Evolutionary conservation across 2,113 vertebrate genomes (phyloP).

Genomic region (Terrapene triunguis): DNA sequence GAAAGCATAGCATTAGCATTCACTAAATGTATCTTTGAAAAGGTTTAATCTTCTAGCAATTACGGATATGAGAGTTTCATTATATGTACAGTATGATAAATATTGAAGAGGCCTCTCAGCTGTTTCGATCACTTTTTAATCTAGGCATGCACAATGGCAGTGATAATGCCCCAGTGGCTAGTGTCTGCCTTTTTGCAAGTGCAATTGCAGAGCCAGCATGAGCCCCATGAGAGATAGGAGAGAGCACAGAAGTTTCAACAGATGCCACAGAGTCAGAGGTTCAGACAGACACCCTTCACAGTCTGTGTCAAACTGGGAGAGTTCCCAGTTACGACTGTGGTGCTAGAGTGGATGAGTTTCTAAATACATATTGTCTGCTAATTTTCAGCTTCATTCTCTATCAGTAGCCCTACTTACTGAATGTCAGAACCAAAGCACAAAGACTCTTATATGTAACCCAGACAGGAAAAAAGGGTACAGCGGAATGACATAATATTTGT

Average conservation of each 20-base stretch:
- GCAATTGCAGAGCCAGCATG: accelerated
- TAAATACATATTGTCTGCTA: background rate
- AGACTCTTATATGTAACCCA: accelerated
- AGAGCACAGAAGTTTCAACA: accelerated
- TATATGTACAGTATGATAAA: background rate
- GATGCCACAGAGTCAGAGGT: accelerated
- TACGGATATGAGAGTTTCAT: background rate
- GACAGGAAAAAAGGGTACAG: accelerated
- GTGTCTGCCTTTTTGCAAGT: accelerated
- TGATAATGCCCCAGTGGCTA: accelerated
- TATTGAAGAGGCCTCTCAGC: constrained; percentile 17
- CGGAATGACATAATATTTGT: background rate
- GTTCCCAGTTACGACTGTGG: accelerated
- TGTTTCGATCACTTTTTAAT: background rate
- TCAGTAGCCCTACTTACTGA: accelerated
- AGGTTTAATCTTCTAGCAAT: constrained; percentile 61
- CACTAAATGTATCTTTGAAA: background rate
- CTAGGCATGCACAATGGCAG: accelerated
- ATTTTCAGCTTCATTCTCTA: background rate
- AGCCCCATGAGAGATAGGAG: background rate
- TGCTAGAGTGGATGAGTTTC: accelerated
- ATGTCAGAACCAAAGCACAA: background rate
- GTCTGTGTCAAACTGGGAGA: background rate
- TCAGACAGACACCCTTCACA: accelerated
- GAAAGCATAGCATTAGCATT: constrained; percentile 7